Conservation (phyloP, 2,888 invertebrate genomes). For the Villa cingulata region DNA sequence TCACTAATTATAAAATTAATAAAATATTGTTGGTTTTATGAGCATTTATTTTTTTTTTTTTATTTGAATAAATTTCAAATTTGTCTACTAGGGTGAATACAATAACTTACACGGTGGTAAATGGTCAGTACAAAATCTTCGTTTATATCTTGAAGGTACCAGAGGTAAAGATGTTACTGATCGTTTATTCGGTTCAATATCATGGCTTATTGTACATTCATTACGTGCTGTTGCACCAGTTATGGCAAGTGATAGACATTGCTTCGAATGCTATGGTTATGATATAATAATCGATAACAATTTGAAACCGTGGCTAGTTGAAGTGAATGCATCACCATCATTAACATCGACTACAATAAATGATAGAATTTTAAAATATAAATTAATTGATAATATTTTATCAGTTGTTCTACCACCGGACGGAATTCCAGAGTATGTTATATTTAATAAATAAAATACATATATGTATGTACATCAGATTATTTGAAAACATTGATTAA, state of each 20-base stretch:
- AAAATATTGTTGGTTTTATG: no score
- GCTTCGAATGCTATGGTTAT: conserved; percentile 74
- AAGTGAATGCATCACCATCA: conserved; percentile 91
- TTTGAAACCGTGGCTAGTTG: conserved; percentile 86
- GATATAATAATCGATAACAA: conserved; percentile 92
- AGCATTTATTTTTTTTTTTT: background rate
- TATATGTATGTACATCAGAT: background rate
- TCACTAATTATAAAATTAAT: no score
- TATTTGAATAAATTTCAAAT: background rate
- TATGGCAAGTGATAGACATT: conserved; percentile 80
- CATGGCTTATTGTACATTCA: conserved; percentile 84
- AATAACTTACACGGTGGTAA: conserved; percentile 91
- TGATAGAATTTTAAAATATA: conserved; percentile 85
- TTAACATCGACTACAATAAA: conserved; percentile 87
- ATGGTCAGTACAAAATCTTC: conserved; percentile 81
- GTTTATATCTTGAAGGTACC: conserved; percentile 81
- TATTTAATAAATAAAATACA: no score
- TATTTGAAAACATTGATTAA: no score
- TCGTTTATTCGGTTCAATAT: conserved; percentile 74
- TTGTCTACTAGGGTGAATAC: conserved; percentile 61
- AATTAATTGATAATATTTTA: conserved; percentile 83
- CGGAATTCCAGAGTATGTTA: conserved; percentile 67
- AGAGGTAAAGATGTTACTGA: conserved; percentile 79
- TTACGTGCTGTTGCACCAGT: conserved; percentile 84
- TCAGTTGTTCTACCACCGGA: conserved; percentile 80